Percentiles rank a stretch among this genome's conserved stretches.
These are phyloP conservation scores for Catharus bicknelli DNA, from an alignment of 2,113 vertebrate genomes.

Conservation along the genomic window DNA sequence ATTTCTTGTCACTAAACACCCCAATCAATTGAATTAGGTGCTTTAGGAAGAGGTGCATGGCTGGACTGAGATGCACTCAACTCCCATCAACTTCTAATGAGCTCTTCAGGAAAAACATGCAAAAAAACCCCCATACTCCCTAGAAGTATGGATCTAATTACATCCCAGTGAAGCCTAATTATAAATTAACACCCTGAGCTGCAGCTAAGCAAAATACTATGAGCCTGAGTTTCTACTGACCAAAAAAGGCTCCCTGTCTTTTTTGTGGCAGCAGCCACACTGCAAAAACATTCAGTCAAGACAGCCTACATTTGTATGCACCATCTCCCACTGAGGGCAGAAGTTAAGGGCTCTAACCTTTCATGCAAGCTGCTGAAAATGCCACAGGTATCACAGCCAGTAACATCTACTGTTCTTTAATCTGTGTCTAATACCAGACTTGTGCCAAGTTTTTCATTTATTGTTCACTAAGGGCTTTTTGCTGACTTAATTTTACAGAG, in stretches of 20 bases:
- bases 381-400: background rate
- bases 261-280: background rate
- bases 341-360: background rate
- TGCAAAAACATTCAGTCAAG: background rate
- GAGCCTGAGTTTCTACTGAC: background rate
- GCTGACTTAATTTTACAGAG: background rate
- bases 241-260: background rate
- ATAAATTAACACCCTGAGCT: background rate
- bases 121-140: rapidly evolving
- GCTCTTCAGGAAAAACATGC: background rate
- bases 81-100: background rate
- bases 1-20: constrained; percentile 21
- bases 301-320: background rate
- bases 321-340: background rate
- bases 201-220: background rate
- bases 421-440: background rate
- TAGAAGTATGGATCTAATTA: background rate
- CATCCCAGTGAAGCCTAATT: background rate
- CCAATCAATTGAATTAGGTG: background rate
- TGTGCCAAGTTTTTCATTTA: background rate
- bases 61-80: background rate
- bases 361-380: background rate
- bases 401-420: background rate
- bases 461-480: background rate
- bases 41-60: background rate